phyloP scores from a whole-genome alignment of 2,888 invertebrate species.

The Chrysomela aeneicollis region DNA sequence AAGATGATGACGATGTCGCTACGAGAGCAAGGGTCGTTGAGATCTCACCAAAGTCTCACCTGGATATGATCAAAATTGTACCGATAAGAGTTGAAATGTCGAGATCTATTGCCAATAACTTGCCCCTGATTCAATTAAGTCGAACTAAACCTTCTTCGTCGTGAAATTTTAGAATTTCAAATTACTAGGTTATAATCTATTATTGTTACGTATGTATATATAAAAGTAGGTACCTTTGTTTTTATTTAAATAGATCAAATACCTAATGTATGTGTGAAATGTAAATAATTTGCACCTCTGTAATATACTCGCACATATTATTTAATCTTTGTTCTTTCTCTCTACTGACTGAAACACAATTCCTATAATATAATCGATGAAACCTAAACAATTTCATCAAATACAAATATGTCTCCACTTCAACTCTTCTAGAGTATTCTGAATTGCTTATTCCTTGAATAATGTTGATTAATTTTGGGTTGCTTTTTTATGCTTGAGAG shows the following conservation, averaged over 20 bases:
- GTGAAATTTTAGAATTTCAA: slow-evolving; percentile 22
- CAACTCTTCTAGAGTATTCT: too few relatives aligned
- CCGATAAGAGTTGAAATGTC: slow-evolving; percentile 56
- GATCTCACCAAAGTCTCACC: slow-evolving; percentile 51
- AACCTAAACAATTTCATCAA: too few relatives aligned
- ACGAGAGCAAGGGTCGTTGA: slow-evolving; percentile 59
- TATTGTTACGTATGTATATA: slow-evolving; percentile 47
- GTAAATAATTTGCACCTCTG: slow-evolving; percentile 37
- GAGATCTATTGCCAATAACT: slow-evolving; percentile 41
- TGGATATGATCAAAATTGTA: slow-evolving; percentile 56
- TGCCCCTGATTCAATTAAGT: slow-evolving; percentile 33
- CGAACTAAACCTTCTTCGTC: not conserved
- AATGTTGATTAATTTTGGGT: too few relatives aligned
- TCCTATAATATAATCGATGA: too few relatives aligned
- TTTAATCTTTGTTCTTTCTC: slow-evolving; percentile 36
- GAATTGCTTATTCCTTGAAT: too few relatives aligned
- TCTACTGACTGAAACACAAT: slow-evolving; percentile 20
- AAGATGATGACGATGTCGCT: slow-evolving; percentile 52
- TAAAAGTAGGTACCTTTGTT: slow-evolving; percentile 36
- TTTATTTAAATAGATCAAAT: slow-evolving; percentile 33
- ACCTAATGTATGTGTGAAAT: slow-evolving; percentile 26
- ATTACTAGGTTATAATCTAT: slow-evolving; percentile 36
- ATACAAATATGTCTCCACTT: too few relatives aligned
- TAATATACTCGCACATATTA: slow-evolving; percentile 36
- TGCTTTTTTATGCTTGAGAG: too few relatives aligned